These are phyloP conservation scores for Coracopsis vasa DNA, from an alignment of 2,113 vertebrate species.

Conservation along the genomic window DNA sequence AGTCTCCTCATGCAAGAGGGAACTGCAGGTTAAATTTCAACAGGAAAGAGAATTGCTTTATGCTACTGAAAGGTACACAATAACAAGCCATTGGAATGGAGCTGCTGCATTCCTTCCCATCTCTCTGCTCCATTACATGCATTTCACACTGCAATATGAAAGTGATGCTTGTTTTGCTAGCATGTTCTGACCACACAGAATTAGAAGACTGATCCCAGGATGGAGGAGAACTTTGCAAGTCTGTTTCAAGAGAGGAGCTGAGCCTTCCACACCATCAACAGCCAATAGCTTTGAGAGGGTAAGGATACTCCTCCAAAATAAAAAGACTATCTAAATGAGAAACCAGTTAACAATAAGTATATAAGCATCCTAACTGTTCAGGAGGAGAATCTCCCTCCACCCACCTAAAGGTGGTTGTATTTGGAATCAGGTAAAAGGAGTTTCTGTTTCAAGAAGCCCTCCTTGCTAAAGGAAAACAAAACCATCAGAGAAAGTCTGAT, in stretches of 20 bases:
- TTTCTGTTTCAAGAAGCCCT: not conserved
- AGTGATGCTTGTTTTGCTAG: not conserved
- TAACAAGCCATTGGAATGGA: not conserved
- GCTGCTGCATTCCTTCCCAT: not conserved
- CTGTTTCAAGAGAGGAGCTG: not conserved
- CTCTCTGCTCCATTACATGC: not conserved
- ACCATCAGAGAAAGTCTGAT: not conserved
- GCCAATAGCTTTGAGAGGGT: rapidly evolving
- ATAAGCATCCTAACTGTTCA: rapidly evolving
- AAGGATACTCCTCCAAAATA: not conserved
- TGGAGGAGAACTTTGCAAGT: not conserved
- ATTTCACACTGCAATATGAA: not conserved
- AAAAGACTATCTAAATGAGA: not conserved
- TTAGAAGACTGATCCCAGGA: not conserved
- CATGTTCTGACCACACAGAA: not conserved
- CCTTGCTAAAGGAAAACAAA: not conserved
- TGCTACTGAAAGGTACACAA: not conserved
- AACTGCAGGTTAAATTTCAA: constrained; percentile 40
- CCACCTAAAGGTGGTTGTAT: not conserved
- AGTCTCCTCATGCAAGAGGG: not conserved
- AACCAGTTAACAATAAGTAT: not conserved
- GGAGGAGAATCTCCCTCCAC: not conserved
- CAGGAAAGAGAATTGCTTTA: not conserved
- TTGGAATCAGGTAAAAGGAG: not conserved
- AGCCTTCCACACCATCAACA: rapidly evolving